phyloP scores from a whole-genome alignment of 2,797 vertebrate species.

The Lemur catta region DNA sequence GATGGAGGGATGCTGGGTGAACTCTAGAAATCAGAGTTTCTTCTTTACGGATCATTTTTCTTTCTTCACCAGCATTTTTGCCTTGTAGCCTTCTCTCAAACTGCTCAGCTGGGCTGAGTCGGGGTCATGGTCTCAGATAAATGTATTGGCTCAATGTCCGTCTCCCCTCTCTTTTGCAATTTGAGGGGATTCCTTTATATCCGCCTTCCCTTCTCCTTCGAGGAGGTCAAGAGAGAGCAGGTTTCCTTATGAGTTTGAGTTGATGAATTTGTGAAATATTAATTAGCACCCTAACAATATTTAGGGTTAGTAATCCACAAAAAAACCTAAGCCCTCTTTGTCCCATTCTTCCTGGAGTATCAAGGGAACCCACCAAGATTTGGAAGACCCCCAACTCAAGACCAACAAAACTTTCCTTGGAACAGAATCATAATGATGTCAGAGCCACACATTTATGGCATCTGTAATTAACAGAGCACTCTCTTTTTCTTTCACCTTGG shows the following conservation, averaged over 20 bases:
- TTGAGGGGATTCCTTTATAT: neutral
- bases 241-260: neutral
- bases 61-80: neutral
- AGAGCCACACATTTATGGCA: accelerated
- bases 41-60: neutral
- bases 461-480: too few relatives aligned
- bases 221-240: neutral
- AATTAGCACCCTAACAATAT: neutral
- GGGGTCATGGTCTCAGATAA: neutral
- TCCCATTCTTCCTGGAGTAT: neutral
- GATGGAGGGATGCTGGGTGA: neutral
- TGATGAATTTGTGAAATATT: neutral
- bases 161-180: neutral
- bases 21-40: neutral
- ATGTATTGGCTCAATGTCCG: neutral
- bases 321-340: neutral
- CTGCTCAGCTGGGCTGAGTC: neutral
- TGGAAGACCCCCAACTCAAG: neutral
- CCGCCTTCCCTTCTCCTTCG: neutral
- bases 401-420: neutral
- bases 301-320: neutral
- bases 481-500: neutral
- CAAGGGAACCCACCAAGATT: neutral
- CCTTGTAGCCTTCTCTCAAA: neutral
- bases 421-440: neutral